Percentiles rank a stretch among this genome's conserved stretches.
Evolutionary conservation across 2,888 invertebrate species (phyloP).

Genomic region (Spilarctia lutea): DNA sequence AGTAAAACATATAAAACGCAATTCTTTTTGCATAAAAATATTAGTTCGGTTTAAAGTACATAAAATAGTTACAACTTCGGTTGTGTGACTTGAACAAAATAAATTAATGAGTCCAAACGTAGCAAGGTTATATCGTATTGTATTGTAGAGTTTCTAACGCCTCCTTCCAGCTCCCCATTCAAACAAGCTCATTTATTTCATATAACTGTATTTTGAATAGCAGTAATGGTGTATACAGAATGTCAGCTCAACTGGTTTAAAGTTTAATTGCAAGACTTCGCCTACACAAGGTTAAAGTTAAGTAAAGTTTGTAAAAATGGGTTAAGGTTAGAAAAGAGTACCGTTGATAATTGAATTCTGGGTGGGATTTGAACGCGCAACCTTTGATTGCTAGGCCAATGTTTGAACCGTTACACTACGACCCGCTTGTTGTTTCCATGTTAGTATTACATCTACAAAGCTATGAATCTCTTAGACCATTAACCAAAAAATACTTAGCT

Average conservation of each 20-base stretch:
- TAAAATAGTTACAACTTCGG: background rate
- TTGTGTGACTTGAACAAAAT: background rate
- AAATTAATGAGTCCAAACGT: background rate
- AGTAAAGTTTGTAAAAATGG: background rate
- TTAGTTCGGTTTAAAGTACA: background rate
- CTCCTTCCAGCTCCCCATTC: background rate
- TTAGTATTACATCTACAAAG: slow-evolving; percentile 8
- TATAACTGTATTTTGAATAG: slow-evolving; percentile 1
- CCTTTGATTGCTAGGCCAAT: background rate
- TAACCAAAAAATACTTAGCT: slow-evolving; percentile 8
- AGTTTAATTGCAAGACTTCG: background rate
- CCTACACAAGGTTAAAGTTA: background rate
- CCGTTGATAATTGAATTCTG: slow-evolving; percentile 1
- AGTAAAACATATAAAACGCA: background rate
- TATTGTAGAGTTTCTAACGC: background rate
- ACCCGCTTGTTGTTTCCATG: slow-evolving; percentile 10
- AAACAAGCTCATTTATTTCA: slow-evolving; percentile 4
- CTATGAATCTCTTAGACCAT: slow-evolving; percentile 7
- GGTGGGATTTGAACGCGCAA: slow-evolving; percentile 9
- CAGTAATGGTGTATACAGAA: background rate
- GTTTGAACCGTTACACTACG: slow-evolving; percentile 15
- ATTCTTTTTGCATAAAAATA: background rate
- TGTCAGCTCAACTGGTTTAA: background rate
- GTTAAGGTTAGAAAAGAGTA: slow-evolving; percentile 1
- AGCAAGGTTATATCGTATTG: background rate